Conservation (phyloP, 2,797 vertebrate species). For the Hafferia zeledoni region DNA sequence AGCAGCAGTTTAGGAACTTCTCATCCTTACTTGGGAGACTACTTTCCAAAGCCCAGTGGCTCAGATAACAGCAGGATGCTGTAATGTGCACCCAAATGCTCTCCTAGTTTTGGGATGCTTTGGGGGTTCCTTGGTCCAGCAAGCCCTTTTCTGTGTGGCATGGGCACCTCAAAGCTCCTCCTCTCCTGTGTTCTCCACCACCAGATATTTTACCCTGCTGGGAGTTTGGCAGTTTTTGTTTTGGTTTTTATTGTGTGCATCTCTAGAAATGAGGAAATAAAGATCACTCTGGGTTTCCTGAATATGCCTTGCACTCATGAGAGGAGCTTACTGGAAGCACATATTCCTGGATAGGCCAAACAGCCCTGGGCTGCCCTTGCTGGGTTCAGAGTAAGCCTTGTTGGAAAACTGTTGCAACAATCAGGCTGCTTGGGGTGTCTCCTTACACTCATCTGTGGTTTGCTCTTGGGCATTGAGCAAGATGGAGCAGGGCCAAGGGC, state of each 20-base stretch:
- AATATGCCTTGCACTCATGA: not conserved
- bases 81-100: not conserved
- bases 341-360: constrained; percentile 22
- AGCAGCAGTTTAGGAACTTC: not conserved
- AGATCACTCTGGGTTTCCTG: constrained; percentile 6
- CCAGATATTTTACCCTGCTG: not conserved
- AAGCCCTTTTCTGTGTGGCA: not conserved
- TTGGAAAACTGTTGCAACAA: not conserved
- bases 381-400: not conserved
- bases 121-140: not conserved
- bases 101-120: not conserved
- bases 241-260: not conserved
- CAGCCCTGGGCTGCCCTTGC: constrained; percentile 14
- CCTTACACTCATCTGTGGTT: not conserved
- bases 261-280: constrained; percentile 23
- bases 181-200: not conserved
- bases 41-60: not conserved
- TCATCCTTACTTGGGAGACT: not conserved
- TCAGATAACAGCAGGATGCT: not conserved
- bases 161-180: not conserved
- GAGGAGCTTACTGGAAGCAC: constrained; percentile 45
- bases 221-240: not conserved
- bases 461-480: not conserved
- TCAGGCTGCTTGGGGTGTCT: not conserved
- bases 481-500: not conserved